Evolutionary conservation across 2,888 invertebrate species (phyloP).

Genomic region (Apotomis capreana): DNA sequence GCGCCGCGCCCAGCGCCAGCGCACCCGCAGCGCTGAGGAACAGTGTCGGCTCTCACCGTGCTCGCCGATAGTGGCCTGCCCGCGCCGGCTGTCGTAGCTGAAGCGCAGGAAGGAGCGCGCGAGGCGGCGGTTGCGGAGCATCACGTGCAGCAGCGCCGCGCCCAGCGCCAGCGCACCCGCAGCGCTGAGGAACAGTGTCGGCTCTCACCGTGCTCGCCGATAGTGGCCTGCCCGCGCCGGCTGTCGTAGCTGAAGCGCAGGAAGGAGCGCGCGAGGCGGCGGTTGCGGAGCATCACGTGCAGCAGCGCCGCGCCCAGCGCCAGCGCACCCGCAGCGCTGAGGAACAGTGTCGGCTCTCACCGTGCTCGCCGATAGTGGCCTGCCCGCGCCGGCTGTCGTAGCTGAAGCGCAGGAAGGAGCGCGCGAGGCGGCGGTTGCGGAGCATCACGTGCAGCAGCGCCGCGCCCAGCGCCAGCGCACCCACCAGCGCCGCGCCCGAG

Average conservation of each 20-base stretch:
- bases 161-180: too few relatives aligned
- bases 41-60: too few relatives aligned
- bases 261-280: constrained; percentile 90
- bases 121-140: too few relatives aligned
- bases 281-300: too few relatives aligned
- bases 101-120: too few relatives aligned
- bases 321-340: constrained; percentile 72
- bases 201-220: constrained; percentile 86
- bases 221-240: constrained; percentile 93
- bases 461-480: constrained; percentile 77
- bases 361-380: constrained; percentile 91
- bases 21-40: constrained; percentile 20
- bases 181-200: constrained; percentile 21
- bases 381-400: constrained; percentile 94
- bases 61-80: too few relatives aligned
- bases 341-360: constrained; percentile 60
- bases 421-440: constrained; percentile 88
- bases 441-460: constrained; percentile 85
- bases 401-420: constrained; percentile 90
- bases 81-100: too few relatives aligned
- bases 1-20: too few relatives aligned
- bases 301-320: constrained; percentile 79
- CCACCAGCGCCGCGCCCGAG: constrained; percentile 62
- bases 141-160: too few relatives aligned
- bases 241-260: constrained; percentile 92